A percentile compares a stretch with the other conserved stretches of the same genome.
Evolutionary conservation across 2,888 invertebrate species (phyloP).

Genomic region (Dicycla oo): DNA sequence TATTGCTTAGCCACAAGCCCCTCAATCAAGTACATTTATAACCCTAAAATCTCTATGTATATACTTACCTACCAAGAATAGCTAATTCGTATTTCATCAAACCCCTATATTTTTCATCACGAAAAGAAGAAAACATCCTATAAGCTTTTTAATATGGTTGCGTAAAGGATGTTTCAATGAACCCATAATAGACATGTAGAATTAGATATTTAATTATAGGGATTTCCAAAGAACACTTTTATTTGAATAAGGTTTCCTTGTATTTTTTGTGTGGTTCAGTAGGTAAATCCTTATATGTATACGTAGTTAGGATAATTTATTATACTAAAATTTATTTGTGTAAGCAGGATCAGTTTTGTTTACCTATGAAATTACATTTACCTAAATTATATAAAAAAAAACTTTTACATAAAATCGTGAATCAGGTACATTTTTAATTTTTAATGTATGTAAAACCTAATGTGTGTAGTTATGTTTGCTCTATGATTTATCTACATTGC

Average conservation of each 20-base stretch:
- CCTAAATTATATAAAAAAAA: conserved; percentile 4
- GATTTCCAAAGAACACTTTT: neutral
- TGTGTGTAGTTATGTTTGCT: conserved; percentile 43
- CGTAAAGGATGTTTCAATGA: neutral
- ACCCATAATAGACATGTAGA: neutral
- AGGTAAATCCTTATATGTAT: neutral
- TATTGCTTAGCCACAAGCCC: no score
- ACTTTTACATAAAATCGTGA: neutral
- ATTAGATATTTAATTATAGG: no score
- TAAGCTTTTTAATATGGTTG: no score
- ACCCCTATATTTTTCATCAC: no score
- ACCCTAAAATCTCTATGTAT: no score
- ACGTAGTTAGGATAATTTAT: conserved; percentile 9
- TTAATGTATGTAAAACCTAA: conserved; percentile 1
- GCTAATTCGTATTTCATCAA: no score
- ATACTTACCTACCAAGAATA: no score
- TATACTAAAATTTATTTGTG: neutral
- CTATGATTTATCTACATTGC: conserved; percentile 62
- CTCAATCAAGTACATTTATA: neutral
- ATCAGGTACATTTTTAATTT: neutral
- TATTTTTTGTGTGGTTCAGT: conserved; percentile 13
- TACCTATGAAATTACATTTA: conserved; percentile 11
- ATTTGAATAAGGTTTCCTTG: neutral
- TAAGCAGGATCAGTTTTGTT: neutral
- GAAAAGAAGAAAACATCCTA: no score